Percentiles rank a stretch among this genome's conserved stretches.
Evolutionary conservation across 2,888 invertebrate genomes (phyloP).

Genomic region (Melipona bicolor): DNA sequence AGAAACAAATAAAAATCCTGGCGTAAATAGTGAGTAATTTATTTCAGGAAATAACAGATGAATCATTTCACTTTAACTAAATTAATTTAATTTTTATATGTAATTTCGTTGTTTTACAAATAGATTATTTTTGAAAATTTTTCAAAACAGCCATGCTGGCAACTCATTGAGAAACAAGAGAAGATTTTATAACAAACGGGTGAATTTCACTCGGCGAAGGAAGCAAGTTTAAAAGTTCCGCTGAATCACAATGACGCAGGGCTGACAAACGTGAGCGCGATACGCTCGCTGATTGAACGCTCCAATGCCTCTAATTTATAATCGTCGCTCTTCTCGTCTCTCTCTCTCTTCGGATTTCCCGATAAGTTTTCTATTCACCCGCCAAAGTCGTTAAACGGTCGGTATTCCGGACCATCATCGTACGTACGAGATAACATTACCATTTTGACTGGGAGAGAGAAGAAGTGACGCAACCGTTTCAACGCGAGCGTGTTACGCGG

Average conservation of each 20-base stretch:
- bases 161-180: too few relatives aligned
- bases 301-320: slow-evolving; percentile 7
- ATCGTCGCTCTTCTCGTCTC: not conserved
- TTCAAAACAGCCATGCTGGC: too few relatives aligned
- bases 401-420: not conserved
- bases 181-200: too few relatives aligned
- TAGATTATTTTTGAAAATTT: too few relatives aligned
- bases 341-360: not conserved
- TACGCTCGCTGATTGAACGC: not conserved
- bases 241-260: not conserved
- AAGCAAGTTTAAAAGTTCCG: not conserved
- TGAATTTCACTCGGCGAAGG: not conserved
- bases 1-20: too few relatives aligned
- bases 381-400: not conserved
- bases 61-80: too few relatives aligned
- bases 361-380: not conserved
- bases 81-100: too few relatives aligned
- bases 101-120: too few relatives aligned
- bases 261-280: not conserved
- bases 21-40: too few relatives aligned
- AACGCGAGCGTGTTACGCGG: slow-evolving; percentile 10
- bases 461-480: slow-evolving; percentile 23
- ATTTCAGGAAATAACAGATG: too few relatives aligned
- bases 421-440: slow-evolving; percentile 1
- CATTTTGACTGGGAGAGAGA: slow-evolving; percentile 10